Base-by-base conservation (phyloP, 2,888 invertebrate species). In the Phymatocera aterrima region DNA sequence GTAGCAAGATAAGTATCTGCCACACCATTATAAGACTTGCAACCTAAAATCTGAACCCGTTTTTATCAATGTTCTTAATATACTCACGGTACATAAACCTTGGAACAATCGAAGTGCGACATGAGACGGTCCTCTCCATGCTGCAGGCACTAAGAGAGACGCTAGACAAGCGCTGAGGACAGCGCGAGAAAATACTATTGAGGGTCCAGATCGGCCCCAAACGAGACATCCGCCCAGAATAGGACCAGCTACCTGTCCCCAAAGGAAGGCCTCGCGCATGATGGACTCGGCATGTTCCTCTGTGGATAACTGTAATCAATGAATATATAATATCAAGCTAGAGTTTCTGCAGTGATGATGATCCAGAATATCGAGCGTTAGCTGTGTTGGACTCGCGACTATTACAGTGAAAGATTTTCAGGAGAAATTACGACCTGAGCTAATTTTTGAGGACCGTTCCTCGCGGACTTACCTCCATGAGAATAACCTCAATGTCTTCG, bases 51-150 rank as follows among this genome's bases (percentile, higher is more conserved):
- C 51, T 51, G 18, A 21, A 51, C 3, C 8, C 51, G 18, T 51
- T 51, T 51, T 21, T 51, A 21, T 28, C 12, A 31, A 51, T 31
- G 34, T 40, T 4, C n/a, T 65, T 24, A 4, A 65, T 43, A 40
- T 78, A 81, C 87, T 90, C 88, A 93, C 93, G 87, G 93, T 92
- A 84, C 93, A 92, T 80, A 93, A 88, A 81, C 93, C 93, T 86
- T 93, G 93, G 75, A 92, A 87, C 54, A 93, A 90, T 75, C 93
- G 89, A 46, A 93, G 91, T 1, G 92, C 91, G 1, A 93, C 92
- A 81, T 93, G 93, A 65, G 92, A 92, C 1, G 92, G 92, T n/a
- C 92, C 92, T 81, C 92, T 88, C 93, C 93, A 93, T 5, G 92
- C 91, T 0, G 93, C 93, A 31, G 93, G 93, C 1, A 93, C 92